Percentiles rank a stretch among this genome's conserved stretches.
phyloP scores from a whole-genome alignment of 2,113 vertebrate species.

The Mormoops blainvillei region DNA sequence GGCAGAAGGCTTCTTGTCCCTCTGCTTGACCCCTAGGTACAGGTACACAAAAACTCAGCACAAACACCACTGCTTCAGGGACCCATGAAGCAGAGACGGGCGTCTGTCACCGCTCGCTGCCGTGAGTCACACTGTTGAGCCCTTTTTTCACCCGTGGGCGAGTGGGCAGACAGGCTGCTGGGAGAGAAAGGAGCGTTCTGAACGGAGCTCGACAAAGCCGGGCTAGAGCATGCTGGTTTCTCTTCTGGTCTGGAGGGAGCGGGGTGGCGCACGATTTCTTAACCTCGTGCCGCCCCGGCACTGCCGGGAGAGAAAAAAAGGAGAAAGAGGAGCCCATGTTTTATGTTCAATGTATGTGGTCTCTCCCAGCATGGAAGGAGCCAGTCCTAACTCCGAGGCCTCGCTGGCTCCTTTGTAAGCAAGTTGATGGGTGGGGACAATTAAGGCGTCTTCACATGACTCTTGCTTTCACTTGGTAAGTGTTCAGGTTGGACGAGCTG shows the following conservation, averaged over 20 bases:
- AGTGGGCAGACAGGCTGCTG: neutral
- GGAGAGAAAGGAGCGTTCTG: neutral
- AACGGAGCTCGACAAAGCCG: neutral
- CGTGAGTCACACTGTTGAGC: neutral
- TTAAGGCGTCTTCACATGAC: conserved; percentile 21
- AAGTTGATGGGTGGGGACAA: conserved; percentile 22
- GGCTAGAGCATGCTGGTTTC: neutral
- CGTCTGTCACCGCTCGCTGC: neutral
- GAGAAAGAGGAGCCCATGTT: neutral
- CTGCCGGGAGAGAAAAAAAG: neutral
- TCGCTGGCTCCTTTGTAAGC: conserved; percentile 18
- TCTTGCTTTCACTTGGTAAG: conserved; percentile 55
- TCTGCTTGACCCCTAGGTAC: neutral
- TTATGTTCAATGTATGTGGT: neutral
- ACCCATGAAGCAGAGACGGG: neutral
- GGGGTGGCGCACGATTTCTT: neutral
- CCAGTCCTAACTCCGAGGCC: neutral
- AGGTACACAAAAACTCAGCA: neutral
- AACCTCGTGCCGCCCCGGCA: neutral
- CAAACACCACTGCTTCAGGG: neutral
- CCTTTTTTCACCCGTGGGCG: neutral
- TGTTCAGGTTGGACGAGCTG: conserved; percentile 38
- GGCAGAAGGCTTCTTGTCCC: neutral
- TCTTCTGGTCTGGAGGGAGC: neutral
- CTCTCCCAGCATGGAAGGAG: neutral